Conservation (phyloP, 2,888 invertebrate species). For the Podabrus alpinus region DNA sequence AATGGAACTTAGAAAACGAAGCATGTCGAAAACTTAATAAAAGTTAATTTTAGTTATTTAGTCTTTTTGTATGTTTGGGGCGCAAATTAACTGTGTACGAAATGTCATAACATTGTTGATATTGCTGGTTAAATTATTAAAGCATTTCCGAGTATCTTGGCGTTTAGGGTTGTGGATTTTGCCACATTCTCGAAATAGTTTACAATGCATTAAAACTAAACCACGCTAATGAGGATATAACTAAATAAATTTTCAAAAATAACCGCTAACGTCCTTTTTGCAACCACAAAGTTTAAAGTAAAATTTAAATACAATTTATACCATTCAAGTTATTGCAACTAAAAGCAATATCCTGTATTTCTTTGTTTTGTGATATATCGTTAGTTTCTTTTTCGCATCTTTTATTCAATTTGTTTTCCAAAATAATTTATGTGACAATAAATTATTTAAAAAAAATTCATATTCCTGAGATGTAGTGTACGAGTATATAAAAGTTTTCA, state of each 20-base stretch:
- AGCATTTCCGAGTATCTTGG: not conserved
- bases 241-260: not conserved
- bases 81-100: not conserved
- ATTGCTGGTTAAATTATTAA: slow-evolving; percentile 3
- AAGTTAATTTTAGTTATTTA: not conserved
- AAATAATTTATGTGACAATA: slow-evolving; percentile 23
- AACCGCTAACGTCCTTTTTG: not conserved
- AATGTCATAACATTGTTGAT: not conserved
- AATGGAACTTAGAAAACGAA: not conserved
- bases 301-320: not conserved
- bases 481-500: slow-evolving; percentile 11
- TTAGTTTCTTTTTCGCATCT: slow-evolving; percentile 22
- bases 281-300: not conserved
- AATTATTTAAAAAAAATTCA: slow-evolving; percentile 18
- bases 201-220: not conserved
- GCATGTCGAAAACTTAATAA: not conserved
- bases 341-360: slow-evolving; percentile 27
- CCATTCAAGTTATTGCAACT: slow-evolving; percentile 10
- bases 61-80: not conserved
- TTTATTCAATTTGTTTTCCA: slow-evolving; percentile 24
- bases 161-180: not conserved
- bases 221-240: not conserved
- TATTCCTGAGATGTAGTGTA: not conserved
- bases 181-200: not conserved
- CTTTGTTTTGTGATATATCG: slow-evolving; percentile 21